Base-by-base conservation (phyloP, 1,140 invertebrate genomes). In the Ctenoplectra terminalis region DNA sequence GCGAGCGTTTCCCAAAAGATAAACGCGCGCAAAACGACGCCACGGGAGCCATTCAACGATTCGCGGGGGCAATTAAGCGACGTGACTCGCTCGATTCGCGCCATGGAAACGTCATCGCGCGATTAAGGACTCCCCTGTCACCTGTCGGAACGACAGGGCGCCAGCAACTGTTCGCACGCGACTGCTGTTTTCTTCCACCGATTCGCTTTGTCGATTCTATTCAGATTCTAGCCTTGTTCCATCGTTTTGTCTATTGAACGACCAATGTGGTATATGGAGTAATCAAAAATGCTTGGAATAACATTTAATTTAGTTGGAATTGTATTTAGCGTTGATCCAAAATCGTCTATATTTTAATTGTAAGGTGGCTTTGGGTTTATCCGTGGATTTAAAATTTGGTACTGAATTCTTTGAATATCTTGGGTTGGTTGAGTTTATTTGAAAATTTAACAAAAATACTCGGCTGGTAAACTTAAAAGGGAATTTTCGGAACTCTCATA, bases 41-140 rank as follows among this genome's bases (percentile, higher is more conserved):
- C 58, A 2, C 60, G 9, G 6, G 6, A 31, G 40, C 71, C 56
- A 87, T 87, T 87, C 54, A 87, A 86, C 61, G 64, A 74, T 85
- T 87, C 74, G 69, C 72, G 69, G 87, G 87, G 87, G 90, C 91
- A 92, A 92, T 92, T 92, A 92, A 92, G 87, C 63, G 84, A 90
- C 88, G 90, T 92, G 91, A 92, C 91, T 91, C 83, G 89, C 87
- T 84, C 88, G 89, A 90, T 91, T 92, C 81, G 81, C 86, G 84
- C 84, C 81, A 78, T 90, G 85, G 84, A 90, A 90, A 90, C 87
- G 85, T 88, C 86, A 82, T 87, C 86, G 87, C 78, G 84, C 88
- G 89, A 90, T 89, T 91, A 90, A 88, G 82, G 85, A 90, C 90
- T 90, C 84, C 70, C 81, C 72, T 87, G 88, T 90, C 87, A 86